These are phyloP conservation scores for Deilephila elpenor DNA, from an alignment of 2,888 invertebrate species.

Conservation along the genomic window DNA sequence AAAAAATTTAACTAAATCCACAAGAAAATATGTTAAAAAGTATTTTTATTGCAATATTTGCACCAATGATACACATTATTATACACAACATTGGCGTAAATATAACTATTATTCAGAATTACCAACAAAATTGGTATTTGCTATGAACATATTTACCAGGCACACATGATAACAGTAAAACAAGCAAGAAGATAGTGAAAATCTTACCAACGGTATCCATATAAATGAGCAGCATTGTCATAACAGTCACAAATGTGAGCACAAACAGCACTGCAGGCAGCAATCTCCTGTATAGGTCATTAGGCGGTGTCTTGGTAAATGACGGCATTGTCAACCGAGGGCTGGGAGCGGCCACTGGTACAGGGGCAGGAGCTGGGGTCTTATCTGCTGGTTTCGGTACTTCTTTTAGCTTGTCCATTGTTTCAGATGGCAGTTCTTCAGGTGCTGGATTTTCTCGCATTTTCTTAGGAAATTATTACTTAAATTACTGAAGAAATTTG, in stretches of 20 bases:
- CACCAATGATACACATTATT: too few species aligned
- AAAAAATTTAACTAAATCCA: too few species aligned
- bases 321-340: constrained; percentile 59
- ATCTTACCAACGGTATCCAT: constrained; percentile 91
- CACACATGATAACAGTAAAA: too few species aligned
- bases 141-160: too few species aligned
- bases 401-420: constrained; percentile 53
- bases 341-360: constrained; percentile 47
- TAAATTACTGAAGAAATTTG: too few species aligned
- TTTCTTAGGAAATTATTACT: constrained; percentile 52
- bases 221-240: constrained; percentile 90
- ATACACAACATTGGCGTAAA: too few species aligned
- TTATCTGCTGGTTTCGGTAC: constrained; percentile 46
- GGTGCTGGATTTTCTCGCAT: constrained; percentile 62
- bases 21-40: not conserved
- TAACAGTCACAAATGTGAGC: constrained; percentile 91
- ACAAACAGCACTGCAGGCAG: constrained; percentile 90
- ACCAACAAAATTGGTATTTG: too few species aligned
- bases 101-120: too few species aligned
- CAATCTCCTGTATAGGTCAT: constrained; percentile 79
- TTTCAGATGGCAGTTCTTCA: constrained; percentile 42
- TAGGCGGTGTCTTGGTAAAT: constrained; percentile 73
- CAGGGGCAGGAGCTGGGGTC: constrained; percentile 37
- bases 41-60: too few species aligned
- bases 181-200: too few species aligned